Evolutionary conservation across 2,797 vertebrate genomes (phyloP), one percentile per base, ranked within the genome.

Genomic region (Tamandua tetradactyla): DNA sequence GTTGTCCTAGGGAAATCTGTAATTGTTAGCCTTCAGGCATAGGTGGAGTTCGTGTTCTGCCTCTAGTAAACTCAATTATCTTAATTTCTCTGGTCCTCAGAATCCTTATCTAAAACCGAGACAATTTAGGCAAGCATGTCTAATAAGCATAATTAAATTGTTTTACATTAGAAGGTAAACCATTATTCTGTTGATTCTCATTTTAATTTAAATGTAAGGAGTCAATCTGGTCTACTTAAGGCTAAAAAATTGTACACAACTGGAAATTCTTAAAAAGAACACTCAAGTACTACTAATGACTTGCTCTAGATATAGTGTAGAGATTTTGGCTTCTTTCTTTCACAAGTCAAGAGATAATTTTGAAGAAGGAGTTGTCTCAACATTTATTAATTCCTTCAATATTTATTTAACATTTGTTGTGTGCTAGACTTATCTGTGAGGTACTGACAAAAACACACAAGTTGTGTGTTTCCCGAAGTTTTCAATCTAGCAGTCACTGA

Each of bases 71-170:
- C 40, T 82, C 76, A 37, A 12, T 74, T 27, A 57, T 79, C 57
- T 92, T 66, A 20, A 55, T 80, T 82, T 93, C 80, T 80, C 72
- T 68, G 52, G 47, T 64, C 30, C 66, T 88, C 18, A 44, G n/a
- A 80, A 68, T 57, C 18, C 22, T 90, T 68, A 93, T 17, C 91
- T 80, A 94, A 92, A 92, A 94, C 55, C 81, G 82, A 75, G 40
- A 32, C n/a, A 75, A 80, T 69, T 89, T 32, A 68, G n/a, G 2
- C 15, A 89, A 47, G 74, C 25, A 20, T 71, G 62, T 64, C 68
- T 75, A 85, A 76, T 40, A 32, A 88, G 62, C 61, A 85, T n/a
- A 85, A 44, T n/a, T 81, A 91, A 76, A 75, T 30, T 57, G 15
- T 72, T 84, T 87, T 72, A 52, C 37, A 37, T 55, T 76, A 64